A percentile compares a stretch with the other conserved stretches of the same genome.
Conservation (phyloP, 2,113 vertebrate genomes). For the Lontra canadensis region DNA sequence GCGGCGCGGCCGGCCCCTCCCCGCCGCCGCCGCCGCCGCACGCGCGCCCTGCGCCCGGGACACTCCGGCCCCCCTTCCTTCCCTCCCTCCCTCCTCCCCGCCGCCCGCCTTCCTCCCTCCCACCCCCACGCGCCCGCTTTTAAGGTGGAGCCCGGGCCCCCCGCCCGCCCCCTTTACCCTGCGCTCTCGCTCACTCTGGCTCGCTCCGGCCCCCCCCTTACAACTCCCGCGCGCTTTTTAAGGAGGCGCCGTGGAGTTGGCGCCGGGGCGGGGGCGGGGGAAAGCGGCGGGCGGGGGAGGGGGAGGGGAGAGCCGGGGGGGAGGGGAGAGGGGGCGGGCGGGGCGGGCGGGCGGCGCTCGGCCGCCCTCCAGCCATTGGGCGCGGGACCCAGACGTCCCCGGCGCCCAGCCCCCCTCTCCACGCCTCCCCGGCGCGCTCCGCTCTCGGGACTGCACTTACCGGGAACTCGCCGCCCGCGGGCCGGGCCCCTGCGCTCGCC, state of each 20-base stretch:
- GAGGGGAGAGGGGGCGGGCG: slow-evolving; percentile 59
- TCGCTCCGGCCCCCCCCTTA: slow-evolving; percentile 67
- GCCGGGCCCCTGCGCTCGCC: background rate
- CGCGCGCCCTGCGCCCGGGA: slow-evolving; percentile 81
- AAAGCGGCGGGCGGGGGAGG: slow-evolving; percentile 58
- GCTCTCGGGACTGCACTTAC: slow-evolving; percentile 73
- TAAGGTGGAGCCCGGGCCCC: slow-evolving; percentile 80
- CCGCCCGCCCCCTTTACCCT: slow-evolving; percentile 59
- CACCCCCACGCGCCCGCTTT: slow-evolving; percentile 79
- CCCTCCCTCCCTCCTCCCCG: slow-evolving; percentile 74
- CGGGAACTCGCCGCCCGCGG: slow-evolving; percentile 62
- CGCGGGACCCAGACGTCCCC: slow-evolving; percentile 73
- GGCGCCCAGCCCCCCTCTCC: slow-evolving; percentile 76
- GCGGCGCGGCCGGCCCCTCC: slow-evolving; percentile 76
- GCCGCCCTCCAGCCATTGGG: slow-evolving; percentile 72
- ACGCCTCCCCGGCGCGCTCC: slow-evolving; percentile 66
- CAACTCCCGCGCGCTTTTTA: slow-evolving; percentile 76
- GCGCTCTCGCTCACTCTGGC: slow-evolving; percentile 62
- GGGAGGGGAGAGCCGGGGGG: slow-evolving; percentile 51
- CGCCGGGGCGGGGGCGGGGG: slow-evolving; percentile 74
- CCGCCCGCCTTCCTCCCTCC: slow-evolving; percentile 77
- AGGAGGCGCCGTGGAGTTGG: slow-evolving; percentile 76
- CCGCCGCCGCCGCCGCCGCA: slow-evolving; percentile 75
- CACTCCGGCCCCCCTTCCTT: slow-evolving; percentile 76
- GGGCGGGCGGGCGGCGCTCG: slow-evolving; percentile 70